Conservation (phyloP, 2,113 vertebrate genomes). For the Tamias sibiricus region DNA sequence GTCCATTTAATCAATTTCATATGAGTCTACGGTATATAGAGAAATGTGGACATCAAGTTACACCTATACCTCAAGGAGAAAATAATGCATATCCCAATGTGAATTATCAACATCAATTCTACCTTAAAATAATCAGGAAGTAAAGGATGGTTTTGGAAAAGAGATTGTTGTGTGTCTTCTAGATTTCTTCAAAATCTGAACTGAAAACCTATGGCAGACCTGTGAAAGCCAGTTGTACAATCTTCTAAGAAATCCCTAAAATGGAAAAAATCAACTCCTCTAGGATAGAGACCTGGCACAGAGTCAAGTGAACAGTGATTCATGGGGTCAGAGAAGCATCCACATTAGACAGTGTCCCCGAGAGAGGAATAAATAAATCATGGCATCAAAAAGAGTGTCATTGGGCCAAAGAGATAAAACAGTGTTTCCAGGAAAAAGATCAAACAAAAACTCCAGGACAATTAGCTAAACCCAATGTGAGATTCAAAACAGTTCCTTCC, state of each 20-base stretch:
- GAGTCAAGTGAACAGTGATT: neutral
- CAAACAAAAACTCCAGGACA: neutral
- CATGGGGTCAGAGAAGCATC: neutral
- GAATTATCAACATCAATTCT: neutral
- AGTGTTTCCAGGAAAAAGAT: slow-evolving; percentile 41
- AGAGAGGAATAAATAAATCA: neutral
- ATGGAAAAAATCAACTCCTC: slow-evolving; percentile 15
- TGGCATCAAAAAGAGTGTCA: neutral
- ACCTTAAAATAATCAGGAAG: slow-evolving; percentile 41
- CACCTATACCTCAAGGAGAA: neutral
- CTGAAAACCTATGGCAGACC: slow-evolving; percentile 25
- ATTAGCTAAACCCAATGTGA: neutral
- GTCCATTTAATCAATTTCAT: neutral
- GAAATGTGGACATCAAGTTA: neutral
- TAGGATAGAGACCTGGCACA: slow-evolving; percentile 36
- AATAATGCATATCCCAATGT: neutral
- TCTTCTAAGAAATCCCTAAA: slow-evolving; percentile 35
- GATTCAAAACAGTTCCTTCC: neutral
- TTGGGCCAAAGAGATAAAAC: neutral
- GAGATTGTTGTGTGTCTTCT: slow-evolving; percentile 4
- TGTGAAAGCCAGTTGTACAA: slow-evolving; percentile 14
- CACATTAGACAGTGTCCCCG: neutral
- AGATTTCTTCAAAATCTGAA: slow-evolving; percentile 62
- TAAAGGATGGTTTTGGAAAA: slow-evolving; percentile 14
- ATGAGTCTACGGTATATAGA: neutral